These are phyloP conservation scores for Cryptus armator DNA, from an alignment of 2,888 invertebrate species.

Conservation along the genomic window DNA sequence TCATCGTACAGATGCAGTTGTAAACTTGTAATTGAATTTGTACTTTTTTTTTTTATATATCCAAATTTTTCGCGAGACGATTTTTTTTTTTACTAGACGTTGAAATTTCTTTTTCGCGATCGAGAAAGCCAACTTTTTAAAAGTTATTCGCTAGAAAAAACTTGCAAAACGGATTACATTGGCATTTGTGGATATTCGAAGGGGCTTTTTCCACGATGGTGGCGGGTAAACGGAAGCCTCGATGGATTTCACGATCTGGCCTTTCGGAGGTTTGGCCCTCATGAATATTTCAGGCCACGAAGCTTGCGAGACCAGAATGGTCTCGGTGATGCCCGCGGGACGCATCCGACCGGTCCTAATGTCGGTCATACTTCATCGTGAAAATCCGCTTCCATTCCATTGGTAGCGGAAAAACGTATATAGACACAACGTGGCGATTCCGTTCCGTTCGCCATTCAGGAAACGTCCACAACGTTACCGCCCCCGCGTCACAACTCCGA, in stretches of 20 bases:
- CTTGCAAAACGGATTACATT: slow-evolving; percentile 13
- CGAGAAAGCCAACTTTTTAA: not conserved
- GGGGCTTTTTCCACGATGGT: not conserved
- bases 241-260: slow-evolving; percentile 44
- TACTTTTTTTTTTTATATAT: not conserved
- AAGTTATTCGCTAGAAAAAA: slow-evolving; percentile 22
- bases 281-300: slow-evolving; percentile 77
- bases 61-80: not conserved
- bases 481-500: not conserved
- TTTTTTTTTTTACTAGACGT: not conserved
- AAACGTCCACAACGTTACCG: slow-evolving; percentile 57
- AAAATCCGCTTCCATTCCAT: slow-evolving; percentile 56
- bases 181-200: slow-evolving; percentile 19
- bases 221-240: slow-evolving; percentile 25
- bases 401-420: slow-evolving; percentile 19
- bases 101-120: not conserved
- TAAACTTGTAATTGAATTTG: not conserved
- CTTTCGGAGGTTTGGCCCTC: slow-evolving; percentile 55
- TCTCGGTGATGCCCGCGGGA: slow-evolving; percentile 66
- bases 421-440: not conserved
- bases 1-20: too few species aligned
- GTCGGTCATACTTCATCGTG: slow-evolving; percentile 72
- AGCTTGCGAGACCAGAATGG: slow-evolving; percentile 63
- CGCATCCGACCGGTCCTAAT: slow-evolving; percentile 67
- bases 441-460: slow-evolving; percentile 51